phyloP scores from a whole-genome alignment of 1,140 invertebrate genomes.

The Parasteatoda tepidariorum region DNA sequence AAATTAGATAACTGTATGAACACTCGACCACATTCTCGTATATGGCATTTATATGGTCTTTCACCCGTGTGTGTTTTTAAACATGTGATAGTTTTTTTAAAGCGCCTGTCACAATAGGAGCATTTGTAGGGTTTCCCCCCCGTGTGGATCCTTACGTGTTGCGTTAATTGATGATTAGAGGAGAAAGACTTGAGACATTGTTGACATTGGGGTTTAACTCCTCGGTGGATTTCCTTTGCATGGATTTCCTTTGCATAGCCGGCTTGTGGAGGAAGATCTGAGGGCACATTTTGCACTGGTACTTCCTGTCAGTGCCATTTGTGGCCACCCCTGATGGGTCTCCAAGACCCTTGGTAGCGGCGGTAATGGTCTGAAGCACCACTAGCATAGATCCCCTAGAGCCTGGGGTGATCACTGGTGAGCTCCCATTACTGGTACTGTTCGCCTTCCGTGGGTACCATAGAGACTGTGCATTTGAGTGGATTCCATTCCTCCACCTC shows the following conservation, averaged over 20 bases:
- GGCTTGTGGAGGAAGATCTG: conserved; percentile 86
- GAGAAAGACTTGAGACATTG: no score
- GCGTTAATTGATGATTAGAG: no score
- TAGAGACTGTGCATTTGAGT: conserved; percentile 63
- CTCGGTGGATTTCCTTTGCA: no score
- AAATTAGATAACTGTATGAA: conserved; percentile 98
- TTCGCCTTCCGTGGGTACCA: conserved; percentile 62
- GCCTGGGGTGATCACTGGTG: conserved; percentile 65
- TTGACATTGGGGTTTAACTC: no score
- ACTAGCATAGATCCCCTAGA: conserved; percentile 78
- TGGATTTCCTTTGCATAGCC: no score
- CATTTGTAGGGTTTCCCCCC: no score
- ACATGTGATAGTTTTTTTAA: no score
- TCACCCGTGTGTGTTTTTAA: no score
- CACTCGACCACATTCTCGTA: conserved; percentile 92
- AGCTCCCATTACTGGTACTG: conserved; percentile 62
- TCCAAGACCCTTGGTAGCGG: conserved; percentile 72
- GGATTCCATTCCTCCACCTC: conserved; percentile 62
- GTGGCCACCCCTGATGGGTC: conserved; percentile 57
- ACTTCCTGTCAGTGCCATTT: conserved; percentile 74
- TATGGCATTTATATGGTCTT: conserved; percentile 95
- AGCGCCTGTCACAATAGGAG: no score
- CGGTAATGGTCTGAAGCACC: conserved; percentile 91
- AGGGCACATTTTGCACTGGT: conserved; percentile 98
- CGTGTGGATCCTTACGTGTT: no score